Base-by-base conservation (phyloP, 2,888 invertebrate genomes). In the Graphium colonna region DNA sequence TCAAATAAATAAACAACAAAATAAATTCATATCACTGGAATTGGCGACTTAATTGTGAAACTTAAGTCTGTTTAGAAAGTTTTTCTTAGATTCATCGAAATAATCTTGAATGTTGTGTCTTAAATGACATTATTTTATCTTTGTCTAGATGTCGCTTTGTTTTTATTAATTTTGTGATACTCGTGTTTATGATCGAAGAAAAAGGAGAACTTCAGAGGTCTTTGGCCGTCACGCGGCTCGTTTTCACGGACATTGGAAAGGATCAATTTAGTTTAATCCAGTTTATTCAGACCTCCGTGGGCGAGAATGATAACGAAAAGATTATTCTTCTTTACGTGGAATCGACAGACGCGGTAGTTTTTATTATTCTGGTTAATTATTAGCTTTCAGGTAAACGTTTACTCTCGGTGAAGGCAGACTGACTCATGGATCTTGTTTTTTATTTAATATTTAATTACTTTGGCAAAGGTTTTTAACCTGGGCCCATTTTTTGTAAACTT, bases 191-290 rank as follows among this genome's bases (percentile, higher is more conserved):
- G 62, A 47, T 38, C 55, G 43, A 60, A 63, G 58, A 56, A 61
- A 62, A 67, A 64, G 67, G 61, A 63, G 62, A 66, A 64, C 62
- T 64, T 58, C 44, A 52, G 58, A 57, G 75, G 73, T 73, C 69
- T 64, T 72, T 73, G 66, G 58, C 74, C 70, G 60, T 50, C 57
- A 40, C 15, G 17, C 26, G 55, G 58, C 57, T 62, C 61, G 62
- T 65, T 64, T 60, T 57, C 62, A 61, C 50, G 62, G 62, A 62
- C 56, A 47, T 55, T 58, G 57, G 60, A 64, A 57, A 51, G 56
- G 56, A 56, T 53, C n/a, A 52, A 44, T 36, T 54, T 36, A 55
- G 48, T 53, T 44, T 48, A 31, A 45, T 26, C 60, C 58, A 60
- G 17, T 45, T 51, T 56, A 44, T 33, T 7, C 16, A 26, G 60